These are phyloP conservation scores for Mareca strepera DNA, from an alignment of 2,797 vertebrate genomes.

Conservation along the genomic window DNA sequence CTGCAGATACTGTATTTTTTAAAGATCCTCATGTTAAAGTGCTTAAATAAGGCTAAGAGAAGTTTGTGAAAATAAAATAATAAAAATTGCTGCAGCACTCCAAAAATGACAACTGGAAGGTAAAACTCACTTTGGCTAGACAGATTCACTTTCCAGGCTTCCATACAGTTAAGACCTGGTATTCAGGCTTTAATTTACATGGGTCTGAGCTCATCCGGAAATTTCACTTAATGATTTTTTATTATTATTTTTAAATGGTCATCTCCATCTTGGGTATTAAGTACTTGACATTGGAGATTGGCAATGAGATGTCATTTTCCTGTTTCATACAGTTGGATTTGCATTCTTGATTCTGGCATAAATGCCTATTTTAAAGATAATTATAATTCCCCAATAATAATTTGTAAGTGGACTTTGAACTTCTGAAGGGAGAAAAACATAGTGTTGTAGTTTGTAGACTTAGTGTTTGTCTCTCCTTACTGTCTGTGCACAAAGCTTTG, in stretches of 20 bases:
- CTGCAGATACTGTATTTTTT: background rate
- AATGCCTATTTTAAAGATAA: background rate
- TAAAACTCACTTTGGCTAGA: background rate
- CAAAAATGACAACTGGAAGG: background rate
- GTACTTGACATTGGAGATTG: background rate
- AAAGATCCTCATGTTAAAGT: background rate
- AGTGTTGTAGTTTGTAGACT: background rate
- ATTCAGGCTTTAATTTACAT: background rate
- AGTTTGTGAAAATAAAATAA: background rate
- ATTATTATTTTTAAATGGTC: background rate
- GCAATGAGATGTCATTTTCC: background rate
- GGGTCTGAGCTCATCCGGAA: background rate
- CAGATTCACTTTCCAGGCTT: background rate
- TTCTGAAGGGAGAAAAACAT: background rate
- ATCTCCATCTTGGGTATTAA: background rate
- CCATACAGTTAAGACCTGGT: background rate
- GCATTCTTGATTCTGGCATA: background rate
- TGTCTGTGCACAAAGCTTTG: background rate
- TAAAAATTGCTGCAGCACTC: background rate
- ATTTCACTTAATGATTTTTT: background rate
- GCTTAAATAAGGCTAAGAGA: background rate
- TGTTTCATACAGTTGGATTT: background rate
- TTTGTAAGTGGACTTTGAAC: background rate
- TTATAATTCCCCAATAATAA: background rate
- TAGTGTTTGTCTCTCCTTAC: background rate